Conservation (phyloP, 2,888 invertebrate species). For the Machimus atricapillus region DNA sequence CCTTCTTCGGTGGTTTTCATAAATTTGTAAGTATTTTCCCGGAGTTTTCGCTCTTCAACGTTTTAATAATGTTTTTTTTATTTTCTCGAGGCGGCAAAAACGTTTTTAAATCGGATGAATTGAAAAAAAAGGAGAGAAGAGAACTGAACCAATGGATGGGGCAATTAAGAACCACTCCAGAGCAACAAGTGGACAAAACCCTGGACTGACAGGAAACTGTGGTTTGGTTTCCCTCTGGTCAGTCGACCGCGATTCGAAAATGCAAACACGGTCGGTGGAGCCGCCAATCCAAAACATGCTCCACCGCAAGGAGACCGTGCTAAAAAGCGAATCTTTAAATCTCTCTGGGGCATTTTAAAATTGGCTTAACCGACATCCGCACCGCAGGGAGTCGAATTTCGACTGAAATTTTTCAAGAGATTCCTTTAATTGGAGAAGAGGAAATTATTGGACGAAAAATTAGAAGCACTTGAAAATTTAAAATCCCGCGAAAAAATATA, state of each 20-base stretch:
- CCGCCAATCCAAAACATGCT: not conserved
- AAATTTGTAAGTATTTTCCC: not conserved
- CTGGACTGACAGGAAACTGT: slow-evolving; percentile 14
- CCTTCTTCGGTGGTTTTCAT: not conserved
- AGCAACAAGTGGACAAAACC: slow-evolving; percentile 23
- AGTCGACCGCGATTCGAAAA: not conserved
- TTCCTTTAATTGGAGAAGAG: not conserved
- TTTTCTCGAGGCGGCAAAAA: not conserved
- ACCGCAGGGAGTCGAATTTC: not conserved
- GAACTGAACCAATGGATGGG: not conserved
- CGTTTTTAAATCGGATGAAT: not conserved
- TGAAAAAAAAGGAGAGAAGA: not conserved
- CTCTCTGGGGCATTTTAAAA: not conserved
- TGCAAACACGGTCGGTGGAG: not conserved
- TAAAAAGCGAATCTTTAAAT: not conserved
- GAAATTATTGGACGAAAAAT: not conserved
- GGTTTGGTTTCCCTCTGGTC: slow-evolving; percentile 27
- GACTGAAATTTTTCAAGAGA: not conserved
- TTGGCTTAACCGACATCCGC: not conserved
- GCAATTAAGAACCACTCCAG: slow-evolving; percentile 2
- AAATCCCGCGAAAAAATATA: not conserved
- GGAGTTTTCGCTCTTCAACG: not conserved
- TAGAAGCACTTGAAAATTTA: not conserved
- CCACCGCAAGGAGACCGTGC: not conserved
- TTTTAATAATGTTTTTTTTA: not conserved